A percentile compares a stretch with the other conserved stretches of the same genome.
These are phyloP conservation scores for Percopsis omiscomaycus DNA, from an alignment of 2,797 vertebrate genomes.

Conservation along the genomic window DNA sequence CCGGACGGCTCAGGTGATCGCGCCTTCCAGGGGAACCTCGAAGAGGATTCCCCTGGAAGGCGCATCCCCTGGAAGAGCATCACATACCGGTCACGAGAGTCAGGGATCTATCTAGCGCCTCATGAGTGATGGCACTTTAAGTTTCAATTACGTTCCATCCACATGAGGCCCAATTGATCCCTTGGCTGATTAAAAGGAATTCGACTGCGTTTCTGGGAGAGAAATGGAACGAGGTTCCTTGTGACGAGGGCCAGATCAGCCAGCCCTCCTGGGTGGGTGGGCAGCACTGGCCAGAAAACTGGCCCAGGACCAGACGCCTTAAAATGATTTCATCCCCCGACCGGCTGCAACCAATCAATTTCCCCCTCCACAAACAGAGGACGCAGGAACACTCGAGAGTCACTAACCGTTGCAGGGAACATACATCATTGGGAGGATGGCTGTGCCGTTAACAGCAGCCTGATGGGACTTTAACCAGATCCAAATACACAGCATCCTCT, in stretches of 20 bases:
- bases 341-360: constrained; percentile 29
- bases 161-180: constrained; percentile 62
- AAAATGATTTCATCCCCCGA: constrained; percentile 54
- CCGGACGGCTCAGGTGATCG: constrained; percentile 30
- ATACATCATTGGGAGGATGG: too few species aligned
- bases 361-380: constrained; percentile 14
- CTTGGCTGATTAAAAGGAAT: constrained; percentile 69
- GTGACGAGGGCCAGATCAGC: constrained; percentile 64
- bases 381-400: constrained; percentile 23
- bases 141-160: constrained; percentile 71
- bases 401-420: neutral
- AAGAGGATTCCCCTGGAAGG: constrained; percentile 26
- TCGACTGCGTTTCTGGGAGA: constrained; percentile 66
- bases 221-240: constrained; percentile 48
- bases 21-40: constrained; percentile 39
- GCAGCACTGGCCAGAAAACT: constrained; percentile 39
- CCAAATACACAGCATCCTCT: too few species aligned
- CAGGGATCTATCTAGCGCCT: constrained; percentile 51
- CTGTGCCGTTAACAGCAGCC: too few species aligned
- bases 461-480: too few species aligned
- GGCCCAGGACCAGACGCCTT: constrained; percentile 56
- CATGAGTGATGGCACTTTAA: constrained; percentile 65
- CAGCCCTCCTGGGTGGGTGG: constrained; percentile 64
- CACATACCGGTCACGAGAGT: constrained; percentile 38
- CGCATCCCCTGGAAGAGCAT: too few species aligned